Evolutionary conservation across 1,140 invertebrate species (phyloP), one percentile per base, ranked within the genome.

Genomic region (Berghia stephanieae): DNA sequence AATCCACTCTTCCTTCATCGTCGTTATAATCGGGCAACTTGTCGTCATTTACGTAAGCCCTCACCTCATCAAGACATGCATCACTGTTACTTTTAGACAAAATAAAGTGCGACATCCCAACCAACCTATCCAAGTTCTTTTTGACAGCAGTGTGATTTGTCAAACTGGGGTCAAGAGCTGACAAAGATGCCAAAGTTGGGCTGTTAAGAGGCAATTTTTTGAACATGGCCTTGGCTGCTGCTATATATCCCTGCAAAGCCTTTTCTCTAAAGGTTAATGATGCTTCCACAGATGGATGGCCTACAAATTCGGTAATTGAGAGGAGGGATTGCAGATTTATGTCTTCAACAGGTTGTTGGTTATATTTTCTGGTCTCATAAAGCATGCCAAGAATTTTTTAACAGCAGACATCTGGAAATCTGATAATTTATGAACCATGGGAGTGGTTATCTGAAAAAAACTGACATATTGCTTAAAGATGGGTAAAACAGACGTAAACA

Each of bases 381-480:
- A 80, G 27, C 72, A 79, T 8, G 36, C n/a, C n/a, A 82, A 34
- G 74, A 80, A 82, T 31, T 77, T 27, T 42, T 66, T 76, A 16
- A 82, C 60, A 13, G 74, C 27, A 36, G 81, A 57, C 42, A 68
- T 42, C 67, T 81, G 82, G 52, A 77, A 52, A 52, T 83, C 80
- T 66, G 72, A 66, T 21, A 83, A 74, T 52, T 21, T 42, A 66
- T 83, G 82, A n/a, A 77, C 46, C 76, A 80, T 76, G 18, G 78
- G 78, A 27, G 79, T 52, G 43, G 74, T 83, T 40, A 31, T 67
- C 52, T 82, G 74, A n/a, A 60, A 82, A 5, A 82, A 44, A 5
- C 40, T 34, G 4, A 80, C 75, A 79, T 79, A 81, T 36, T 75
- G 24, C 66, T 83, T 80, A 5, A 83, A 52, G 24, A 82, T 67